A percentile compares a stretch with the other conserved stretches of the same genome.
These are phyloP conservation scores for Rhinophrynus dorsalis DNA, from an alignment of 2,797 vertebrate genomes.

Conservation along the genomic window DNA sequence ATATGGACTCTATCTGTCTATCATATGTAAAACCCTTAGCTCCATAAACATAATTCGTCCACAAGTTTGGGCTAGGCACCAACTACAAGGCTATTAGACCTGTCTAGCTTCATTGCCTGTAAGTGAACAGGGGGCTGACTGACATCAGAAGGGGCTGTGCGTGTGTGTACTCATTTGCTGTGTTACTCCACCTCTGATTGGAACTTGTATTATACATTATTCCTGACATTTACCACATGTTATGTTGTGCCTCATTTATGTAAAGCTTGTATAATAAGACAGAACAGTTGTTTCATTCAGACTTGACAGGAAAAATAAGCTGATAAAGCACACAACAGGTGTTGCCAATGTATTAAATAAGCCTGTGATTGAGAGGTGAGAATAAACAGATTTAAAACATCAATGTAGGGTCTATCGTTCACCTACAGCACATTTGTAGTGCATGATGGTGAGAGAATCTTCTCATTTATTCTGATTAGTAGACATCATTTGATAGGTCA, in stretches of 20 bases:
- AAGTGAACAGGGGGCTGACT: neutral
- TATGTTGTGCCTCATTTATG: neutral
- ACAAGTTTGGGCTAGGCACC: neutral
- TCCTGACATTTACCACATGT: neutral
- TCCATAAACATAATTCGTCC: neutral
- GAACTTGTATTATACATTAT: neutral
- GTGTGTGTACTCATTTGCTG: neutral
- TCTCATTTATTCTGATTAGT: too few species aligned
- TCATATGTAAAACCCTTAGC: neutral
- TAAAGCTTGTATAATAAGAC: neutral
- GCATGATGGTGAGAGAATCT: too few species aligned
- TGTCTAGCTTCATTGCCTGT: neutral
- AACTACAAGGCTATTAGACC: neutral
- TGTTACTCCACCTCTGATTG: neutral
- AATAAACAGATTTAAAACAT: neutral
- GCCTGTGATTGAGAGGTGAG: neutral
- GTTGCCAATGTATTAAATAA: neutral
- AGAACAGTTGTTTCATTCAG: neutral
- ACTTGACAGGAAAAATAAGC: neutral
- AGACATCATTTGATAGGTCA: too few species aligned
- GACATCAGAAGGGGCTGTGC: neutral
- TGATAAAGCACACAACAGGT: neutral
- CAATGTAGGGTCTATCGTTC: neutral
- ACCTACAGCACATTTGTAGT: neutral
- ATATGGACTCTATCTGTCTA: too few species aligned